phyloP scores from a whole-genome alignment of 2,113 vertebrate species.

The Nyctibius bracteatus region DNA sequence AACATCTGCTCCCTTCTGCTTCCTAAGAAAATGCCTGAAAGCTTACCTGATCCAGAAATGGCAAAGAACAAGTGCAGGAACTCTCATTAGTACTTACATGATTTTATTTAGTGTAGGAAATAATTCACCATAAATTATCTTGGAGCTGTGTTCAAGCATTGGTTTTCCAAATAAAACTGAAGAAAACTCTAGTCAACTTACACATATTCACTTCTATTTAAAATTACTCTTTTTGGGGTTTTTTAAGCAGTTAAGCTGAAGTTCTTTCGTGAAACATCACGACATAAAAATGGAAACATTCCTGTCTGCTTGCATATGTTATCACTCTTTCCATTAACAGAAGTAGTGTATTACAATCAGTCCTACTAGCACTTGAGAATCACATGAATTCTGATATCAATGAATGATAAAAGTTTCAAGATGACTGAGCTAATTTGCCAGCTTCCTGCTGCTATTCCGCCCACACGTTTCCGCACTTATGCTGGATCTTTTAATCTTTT shows the following conservation, averaged over 20 bases:
- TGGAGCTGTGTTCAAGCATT: background rate
- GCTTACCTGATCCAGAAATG: background rate
- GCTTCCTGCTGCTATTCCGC: background rate
- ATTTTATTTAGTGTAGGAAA: background rate
- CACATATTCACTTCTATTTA: background rate
- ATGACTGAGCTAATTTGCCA: background rate
- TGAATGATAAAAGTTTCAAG: background rate
- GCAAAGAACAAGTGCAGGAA: background rate
- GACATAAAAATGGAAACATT: background rate
- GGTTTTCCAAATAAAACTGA: background rate
- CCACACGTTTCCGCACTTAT: fast-evolving
- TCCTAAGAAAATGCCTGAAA: background rate
- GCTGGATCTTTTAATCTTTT: background rate
- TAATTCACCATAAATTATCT: background rate
- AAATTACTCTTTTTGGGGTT: background rate
- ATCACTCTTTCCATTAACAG: background rate
- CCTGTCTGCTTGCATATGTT: background rate
- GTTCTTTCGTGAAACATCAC: background rate
- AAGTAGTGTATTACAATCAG: background rate
- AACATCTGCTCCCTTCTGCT: background rate
- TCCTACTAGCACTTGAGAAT: background rate
- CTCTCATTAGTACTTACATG: background rate
- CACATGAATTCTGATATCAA: background rate
- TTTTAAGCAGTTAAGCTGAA: background rate
- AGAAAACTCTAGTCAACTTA: background rate